Base-by-base conservation (phyloP, 2,113 vertebrate genomes). In the Tinamus guttatus region DNA sequence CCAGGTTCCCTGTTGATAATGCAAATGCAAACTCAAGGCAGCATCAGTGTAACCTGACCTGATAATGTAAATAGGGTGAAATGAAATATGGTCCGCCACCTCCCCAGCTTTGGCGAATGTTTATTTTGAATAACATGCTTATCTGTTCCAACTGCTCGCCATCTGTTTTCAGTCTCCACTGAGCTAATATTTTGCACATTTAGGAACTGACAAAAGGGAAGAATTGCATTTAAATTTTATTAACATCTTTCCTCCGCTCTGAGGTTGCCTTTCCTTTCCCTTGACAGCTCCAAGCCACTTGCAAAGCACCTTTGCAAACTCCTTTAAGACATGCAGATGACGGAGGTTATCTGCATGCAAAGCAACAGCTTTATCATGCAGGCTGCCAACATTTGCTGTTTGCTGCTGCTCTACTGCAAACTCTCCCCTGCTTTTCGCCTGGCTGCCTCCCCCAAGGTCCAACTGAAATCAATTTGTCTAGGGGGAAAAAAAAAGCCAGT, bases 111-210 rank as follows among this genome's bases (percentile, higher is more conserved):
- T 74, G 96, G 96, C 83, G 96, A 98, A 98, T 98, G 97, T 98
- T 98, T 98, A 98, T 98, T 98, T 97, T 96, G 93, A 98, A 98
- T 97, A 98, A 98, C 95, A 96, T 34, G 97, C 97, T 97, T 97
- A 96, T 96, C 96, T 97, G 95, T 85, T 98, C 96, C 96, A 98
- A 98, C 73, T 97, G 97, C 95, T 96, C 93, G 96, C 97, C 98
- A 98, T 98, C 98, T 98, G 98, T 98, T 97, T 98, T 95, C 94
- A 96, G 94, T 97, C 96, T 98, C 95, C 93, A 98, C 83, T 89
- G 97, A 97, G 97, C 95, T 98, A 97, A 90, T 97, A 96, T 97
- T 98, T 98, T 95, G 97, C 98, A 98, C 95, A 97, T 97, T 96
- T 96, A 94, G 94, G 88, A 98, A 92, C 95, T 94, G 93, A 97